phyloP scores from a whole-genome alignment of 2,888 invertebrate genomes.

The Hipparchia sbordonii region DNA sequence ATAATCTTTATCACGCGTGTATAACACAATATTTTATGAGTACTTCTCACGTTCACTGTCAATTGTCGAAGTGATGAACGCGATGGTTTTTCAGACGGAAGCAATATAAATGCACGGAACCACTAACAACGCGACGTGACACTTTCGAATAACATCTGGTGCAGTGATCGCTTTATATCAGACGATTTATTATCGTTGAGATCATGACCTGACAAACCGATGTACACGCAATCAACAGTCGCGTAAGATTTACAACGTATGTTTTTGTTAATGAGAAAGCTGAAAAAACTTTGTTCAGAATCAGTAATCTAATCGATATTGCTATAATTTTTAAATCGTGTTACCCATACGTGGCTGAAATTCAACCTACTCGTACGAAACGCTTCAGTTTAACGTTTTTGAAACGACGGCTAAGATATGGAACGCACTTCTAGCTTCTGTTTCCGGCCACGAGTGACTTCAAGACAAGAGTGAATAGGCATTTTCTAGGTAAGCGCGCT shows the following conservation, averaged over 20 bases:
- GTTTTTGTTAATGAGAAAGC: too few relatives aligned
- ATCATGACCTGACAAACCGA: not conserved
- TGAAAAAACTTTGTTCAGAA: too few relatives aligned
- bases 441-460: too few relatives aligned
- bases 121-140: not conserved
- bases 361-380: too few relatives aligned
- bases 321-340: too few relatives aligned
- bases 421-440: too few relatives aligned
- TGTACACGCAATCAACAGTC: not conserved
- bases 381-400: too few relatives aligned
- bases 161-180: slow-evolving; percentile 1
- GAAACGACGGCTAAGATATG: too few relatives aligned
- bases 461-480: too few relatives aligned
- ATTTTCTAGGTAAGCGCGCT: too few relatives aligned
- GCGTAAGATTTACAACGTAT: not conserved
- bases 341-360: too few relatives aligned
- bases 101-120: slow-evolving; percentile 11
- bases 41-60: slow-evolving; percentile 20
- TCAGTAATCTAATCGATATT: too few relatives aligned
- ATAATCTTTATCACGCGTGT: not conserved
- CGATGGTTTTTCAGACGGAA: slow-evolving; percentile 3
- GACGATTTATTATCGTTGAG: not conserved
- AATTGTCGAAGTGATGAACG: slow-evolving; percentile 3
- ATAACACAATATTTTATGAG: not conserved
- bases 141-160: slow-evolving; percentile 12